Conservation (phyloP, 2,113 vertebrate genomes). For the Lophura nycthemera region DNA sequence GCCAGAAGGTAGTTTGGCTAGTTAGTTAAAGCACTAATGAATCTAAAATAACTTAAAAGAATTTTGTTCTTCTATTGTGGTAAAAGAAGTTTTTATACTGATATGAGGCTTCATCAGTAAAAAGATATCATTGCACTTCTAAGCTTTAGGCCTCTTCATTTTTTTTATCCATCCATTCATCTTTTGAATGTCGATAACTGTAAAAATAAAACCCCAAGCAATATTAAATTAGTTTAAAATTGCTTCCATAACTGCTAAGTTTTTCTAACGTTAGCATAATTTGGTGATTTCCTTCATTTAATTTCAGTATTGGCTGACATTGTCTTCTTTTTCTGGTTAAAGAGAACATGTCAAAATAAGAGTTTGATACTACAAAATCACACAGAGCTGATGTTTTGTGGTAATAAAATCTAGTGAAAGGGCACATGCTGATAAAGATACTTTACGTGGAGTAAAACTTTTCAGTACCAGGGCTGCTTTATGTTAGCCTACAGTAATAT, state of each 20-base stretch:
- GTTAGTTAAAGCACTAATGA: constrained; percentile 8
- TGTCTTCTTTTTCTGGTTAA: background rate
- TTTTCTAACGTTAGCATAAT: background rate
- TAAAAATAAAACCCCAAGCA: constrained; percentile 1
- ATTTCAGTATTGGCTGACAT: background rate
- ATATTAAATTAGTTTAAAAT: background rate
- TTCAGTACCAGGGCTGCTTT: background rate
- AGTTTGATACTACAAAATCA: background rate
- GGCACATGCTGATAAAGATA: background rate
- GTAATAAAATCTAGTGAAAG: background rate
- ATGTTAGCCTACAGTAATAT: background rate
- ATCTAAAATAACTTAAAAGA: background rate
- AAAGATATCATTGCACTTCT: background rate
- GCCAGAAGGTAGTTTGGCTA: background rate
- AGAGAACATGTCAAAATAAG: background rate
- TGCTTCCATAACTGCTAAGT: background rate
- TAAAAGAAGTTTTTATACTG: background rate
- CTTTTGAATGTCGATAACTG: background rate
- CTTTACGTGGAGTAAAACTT: background rate
- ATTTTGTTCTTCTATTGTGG: background rate
- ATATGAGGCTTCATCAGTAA: background rate
- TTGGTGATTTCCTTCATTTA: background rate
- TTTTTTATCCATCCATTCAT: background rate
- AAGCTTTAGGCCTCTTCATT: background rate
- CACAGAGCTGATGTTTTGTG: background rate